These are phyloP conservation scores for Diarsia mendica DNA, from an alignment of 2,888 invertebrate genomes.

Conservation along the genomic window DNA sequence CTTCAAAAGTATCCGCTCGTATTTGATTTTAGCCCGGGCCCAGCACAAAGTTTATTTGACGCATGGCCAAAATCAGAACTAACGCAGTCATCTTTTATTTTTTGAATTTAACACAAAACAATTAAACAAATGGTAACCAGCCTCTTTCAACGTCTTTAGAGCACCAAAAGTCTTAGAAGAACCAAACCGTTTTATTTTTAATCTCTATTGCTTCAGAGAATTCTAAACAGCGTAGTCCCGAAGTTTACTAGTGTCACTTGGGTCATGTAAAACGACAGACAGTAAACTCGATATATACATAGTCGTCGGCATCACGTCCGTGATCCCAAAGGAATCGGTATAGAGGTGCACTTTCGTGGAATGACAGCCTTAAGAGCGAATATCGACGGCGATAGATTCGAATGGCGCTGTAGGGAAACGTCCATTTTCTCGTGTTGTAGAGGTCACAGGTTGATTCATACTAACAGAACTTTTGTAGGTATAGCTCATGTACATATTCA, in stretches of 20 bases:
- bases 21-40: no score
- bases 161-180: not conserved
- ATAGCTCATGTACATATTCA: not conserved
- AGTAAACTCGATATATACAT: constrained; percentile 29
- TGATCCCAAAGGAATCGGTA: constrained; percentile 12
- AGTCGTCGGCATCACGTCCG: constrained; percentile 3
- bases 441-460: constrained; percentile 13
- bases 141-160: not conserved
- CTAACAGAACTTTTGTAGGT: not conserved
- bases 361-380: constrained; percentile 23
- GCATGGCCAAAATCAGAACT: not conserved
- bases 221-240: not conserved
- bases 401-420: constrained; percentile 6
- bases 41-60: not conserved
- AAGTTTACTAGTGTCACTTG: constrained; percentile 31
- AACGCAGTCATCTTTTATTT: not conserved
- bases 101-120: not conserved
- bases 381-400: constrained; percentile 28
- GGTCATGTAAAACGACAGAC: constrained; percentile 33
- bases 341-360: constrained; percentile 42
- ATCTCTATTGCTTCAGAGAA: not conserved
- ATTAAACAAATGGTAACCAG: not conserved
- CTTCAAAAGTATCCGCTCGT: no score
- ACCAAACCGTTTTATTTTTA: not conserved
- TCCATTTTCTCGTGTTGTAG: constrained; percentile 7